Conservation (phyloP, 2,888 invertebrate genomes). For the Orthosia gracilis region DNA sequence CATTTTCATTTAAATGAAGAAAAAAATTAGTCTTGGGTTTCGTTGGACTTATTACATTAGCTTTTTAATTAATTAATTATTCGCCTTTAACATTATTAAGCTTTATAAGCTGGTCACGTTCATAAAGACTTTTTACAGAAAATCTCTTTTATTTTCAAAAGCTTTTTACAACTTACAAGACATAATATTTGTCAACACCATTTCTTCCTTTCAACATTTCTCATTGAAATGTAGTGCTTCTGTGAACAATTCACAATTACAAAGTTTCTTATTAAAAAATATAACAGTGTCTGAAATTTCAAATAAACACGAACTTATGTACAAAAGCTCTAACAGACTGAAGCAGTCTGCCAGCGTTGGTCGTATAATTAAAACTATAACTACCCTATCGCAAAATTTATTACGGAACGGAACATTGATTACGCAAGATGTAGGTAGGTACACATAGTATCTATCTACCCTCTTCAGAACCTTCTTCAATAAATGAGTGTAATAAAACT, state of each 20-base stretch:
- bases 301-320: conserved; percentile 27
- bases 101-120: too few species aligned
- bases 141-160: neutral
- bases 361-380: conserved; percentile 49
- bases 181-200: neutral
- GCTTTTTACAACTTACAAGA: conserved; percentile 7
- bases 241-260: neutral
- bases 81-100: conserved; percentile 1
- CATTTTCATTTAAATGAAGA: neutral
- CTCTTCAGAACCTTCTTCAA: conserved; percentile 13
- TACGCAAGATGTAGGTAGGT: conserved; percentile 8
- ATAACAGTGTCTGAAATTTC: conserved; percentile 2
- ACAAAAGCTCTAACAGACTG: conserved; percentile 13
- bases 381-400: conserved; percentile 30
- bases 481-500: conserved; percentile 51
- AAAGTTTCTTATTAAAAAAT: conserved; percentile 3
- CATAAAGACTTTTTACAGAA: too few species aligned
- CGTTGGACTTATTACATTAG: conserved; percentile 21
- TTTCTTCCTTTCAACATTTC: neutral
- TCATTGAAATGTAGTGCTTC: neutral
- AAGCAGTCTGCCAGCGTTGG: conserved; percentile 12
- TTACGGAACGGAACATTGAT: conserved; percentile 31
- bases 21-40: neutral
- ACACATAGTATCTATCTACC: neutral
- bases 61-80: too few species aligned